phyloP scores from a whole-genome alignment of 30 jellyfish, hydroid and myxozoan genomes.

The Hydractinia echinata region DNA sequence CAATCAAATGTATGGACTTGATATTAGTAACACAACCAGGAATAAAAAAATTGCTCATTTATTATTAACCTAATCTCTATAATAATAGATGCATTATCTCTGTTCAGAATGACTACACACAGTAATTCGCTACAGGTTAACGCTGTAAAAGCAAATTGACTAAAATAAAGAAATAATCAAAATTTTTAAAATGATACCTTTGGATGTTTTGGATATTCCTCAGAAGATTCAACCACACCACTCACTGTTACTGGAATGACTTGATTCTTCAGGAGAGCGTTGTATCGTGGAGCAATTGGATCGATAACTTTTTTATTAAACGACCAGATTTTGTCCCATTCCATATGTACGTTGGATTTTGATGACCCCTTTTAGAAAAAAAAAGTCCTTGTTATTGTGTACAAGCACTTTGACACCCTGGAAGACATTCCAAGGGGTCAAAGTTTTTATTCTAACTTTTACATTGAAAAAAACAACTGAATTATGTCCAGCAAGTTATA shows the following conservation, averaged over 20 bases:
- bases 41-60: no score
- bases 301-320: slow-evolving; percentile 90
- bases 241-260: slow-evolving; percentile 63
- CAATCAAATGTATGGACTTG: not conserved
- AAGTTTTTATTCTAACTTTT: no score
- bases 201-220: slow-evolving; percentile 79
- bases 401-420: not conserved
- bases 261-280: slow-evolving; percentile 65
- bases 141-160: no score
- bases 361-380: slow-evolving; percentile 75
- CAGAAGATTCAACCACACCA: slow-evolving; percentile 60
- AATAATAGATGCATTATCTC: no score
- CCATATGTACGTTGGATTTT: slow-evolving; percentile 90
- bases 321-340: slow-evolving; percentile 97
- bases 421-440: not conserved
- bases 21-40: not conserved
- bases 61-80: not conserved
- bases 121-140: no score
- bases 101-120: no score
- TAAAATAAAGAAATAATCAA: no score
- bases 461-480: no score
- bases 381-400: slow-evolving; percentile 6
- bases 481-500: no score
- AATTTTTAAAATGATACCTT: slow-evolving; percentile 41
- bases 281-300: slow-evolving; percentile 88